Conservation (phyloP, 2,113 vertebrate species). For the Ochotona princeps region DNA sequence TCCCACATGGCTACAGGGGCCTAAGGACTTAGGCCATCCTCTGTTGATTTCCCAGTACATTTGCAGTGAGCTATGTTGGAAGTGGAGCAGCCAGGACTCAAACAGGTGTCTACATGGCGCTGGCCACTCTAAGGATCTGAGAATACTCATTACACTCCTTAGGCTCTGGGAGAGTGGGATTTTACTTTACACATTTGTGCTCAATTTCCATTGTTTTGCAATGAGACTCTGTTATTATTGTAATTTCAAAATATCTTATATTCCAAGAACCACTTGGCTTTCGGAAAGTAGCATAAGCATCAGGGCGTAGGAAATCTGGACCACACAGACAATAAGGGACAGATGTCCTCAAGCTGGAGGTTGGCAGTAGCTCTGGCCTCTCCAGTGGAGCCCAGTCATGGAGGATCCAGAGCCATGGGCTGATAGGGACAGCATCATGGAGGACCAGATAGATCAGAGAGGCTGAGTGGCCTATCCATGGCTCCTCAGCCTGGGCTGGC, state of each 20-base stretch:
- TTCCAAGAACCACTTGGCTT: background rate
- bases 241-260: slow-evolving; percentile 9
- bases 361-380: background rate
- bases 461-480: background rate
- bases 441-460: background rate
- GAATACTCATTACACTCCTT: background rate
- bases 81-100: too few species aligned
- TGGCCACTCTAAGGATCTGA: background rate
- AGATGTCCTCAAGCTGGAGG: background rate
- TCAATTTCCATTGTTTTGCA: slow-evolving; percentile 3
- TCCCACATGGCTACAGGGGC: too few species aligned
- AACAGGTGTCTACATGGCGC: too few species aligned
- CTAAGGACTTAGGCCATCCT: too few species aligned
- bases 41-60: too few species aligned
- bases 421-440: background rate
- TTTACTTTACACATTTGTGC: background rate
- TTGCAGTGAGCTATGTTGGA: too few species aligned
- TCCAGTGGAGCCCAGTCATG: background rate
- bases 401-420: background rate
- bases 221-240: slow-evolving; percentile 5
- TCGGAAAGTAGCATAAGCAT: background rate
- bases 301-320: background rate
- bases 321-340: background rate
- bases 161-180: background rate
- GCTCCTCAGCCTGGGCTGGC: background rate